A percentile compares a stretch with the other conserved stretches of the same genome.
Conservation (phyloP, 2,888 invertebrate genomes). For the Aricia artaxerxes region DNA sequence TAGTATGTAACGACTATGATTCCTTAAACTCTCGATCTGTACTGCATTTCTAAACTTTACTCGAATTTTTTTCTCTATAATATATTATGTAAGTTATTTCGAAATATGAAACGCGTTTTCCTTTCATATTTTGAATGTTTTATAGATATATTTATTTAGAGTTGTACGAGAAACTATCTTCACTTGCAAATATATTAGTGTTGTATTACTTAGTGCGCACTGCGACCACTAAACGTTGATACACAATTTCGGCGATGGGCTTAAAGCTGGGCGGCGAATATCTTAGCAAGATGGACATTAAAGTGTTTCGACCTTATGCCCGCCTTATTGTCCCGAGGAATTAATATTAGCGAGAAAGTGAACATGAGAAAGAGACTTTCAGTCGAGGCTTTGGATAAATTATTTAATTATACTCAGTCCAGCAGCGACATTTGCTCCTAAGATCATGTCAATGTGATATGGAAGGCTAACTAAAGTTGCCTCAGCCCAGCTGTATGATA, state of each 20-base stretch:
- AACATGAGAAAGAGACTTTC: too few species aligned
- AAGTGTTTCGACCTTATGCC: background rate
- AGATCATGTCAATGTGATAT: too few species aligned
- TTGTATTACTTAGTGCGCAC: background rate
- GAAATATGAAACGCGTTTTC: slow-evolving; percentile 42
- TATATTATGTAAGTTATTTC: slow-evolving; percentile 30
- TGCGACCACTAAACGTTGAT: background rate
- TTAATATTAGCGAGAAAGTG: too few species aligned
- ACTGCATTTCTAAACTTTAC: slow-evolving; percentile 44
- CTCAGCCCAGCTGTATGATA: too few species aligned
- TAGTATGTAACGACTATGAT: slow-evolving; percentile 41
- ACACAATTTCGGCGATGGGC: background rate
- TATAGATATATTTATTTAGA: slow-evolving; percentile 33
- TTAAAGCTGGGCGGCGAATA: background rate
- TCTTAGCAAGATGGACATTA: background rate
- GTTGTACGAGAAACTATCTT: slow-evolving; percentile 30
- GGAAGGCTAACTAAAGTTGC: too few species aligned
- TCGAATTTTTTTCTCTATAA: slow-evolving; percentile 38
- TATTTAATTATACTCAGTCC: too few species aligned
- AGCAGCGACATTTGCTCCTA: too few species aligned
- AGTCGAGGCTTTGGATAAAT: too few species aligned
- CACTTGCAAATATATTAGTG: slow-evolving; percentile 28
- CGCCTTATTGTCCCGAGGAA: too few species aligned
- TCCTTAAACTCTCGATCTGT: slow-evolving; percentile 47
- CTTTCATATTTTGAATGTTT: slow-evolving; percentile 36